A percentile compares a stretch with the other conserved stretches of the same genome.
These are phyloP conservation scores for Siniperca knerii DNA, from an alignment of 2,113 vertebrate species.

Conservation along the genomic window DNA sequence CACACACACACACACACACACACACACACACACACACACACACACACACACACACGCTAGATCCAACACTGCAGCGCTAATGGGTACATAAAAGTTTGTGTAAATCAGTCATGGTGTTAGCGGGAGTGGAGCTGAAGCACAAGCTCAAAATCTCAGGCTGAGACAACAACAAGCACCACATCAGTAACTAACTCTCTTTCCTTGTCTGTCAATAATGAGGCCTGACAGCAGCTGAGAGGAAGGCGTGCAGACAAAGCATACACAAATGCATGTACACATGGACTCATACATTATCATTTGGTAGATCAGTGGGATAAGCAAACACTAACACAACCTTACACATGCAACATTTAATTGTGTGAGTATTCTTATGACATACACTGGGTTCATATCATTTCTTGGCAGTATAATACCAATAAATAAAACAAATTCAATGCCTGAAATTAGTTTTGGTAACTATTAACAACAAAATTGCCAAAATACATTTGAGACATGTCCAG, in stretches of 20 bases:
- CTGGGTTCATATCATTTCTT: background rate
- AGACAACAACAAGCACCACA: conserved; percentile 48
- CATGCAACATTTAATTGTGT: background rate
- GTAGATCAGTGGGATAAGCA: background rate
- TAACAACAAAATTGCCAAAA: background rate
- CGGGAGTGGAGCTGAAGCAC: conserved; percentile 20
- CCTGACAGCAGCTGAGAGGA: conserved; percentile 51
- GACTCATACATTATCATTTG: background rate
- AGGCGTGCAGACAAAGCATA: conserved; percentile 23
- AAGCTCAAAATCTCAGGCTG: conserved; percentile 25
- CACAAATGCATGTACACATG: background rate
- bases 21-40: background rate
- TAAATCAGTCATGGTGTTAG: conserved; percentile 58
- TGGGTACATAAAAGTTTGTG: conserved; percentile 67
- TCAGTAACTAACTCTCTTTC: conserved; percentile 54
- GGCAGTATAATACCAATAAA: background rate
- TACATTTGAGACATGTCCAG: background rate
- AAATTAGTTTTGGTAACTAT: background rate
- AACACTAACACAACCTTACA: conserved; percentile 16
- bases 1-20: background rate
- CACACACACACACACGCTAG: background rate
- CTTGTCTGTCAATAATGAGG: conserved; percentile 63
- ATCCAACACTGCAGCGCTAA: conserved; percentile 46
- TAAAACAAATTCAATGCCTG: background rate
- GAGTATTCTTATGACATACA: background rate